Evolutionary conservation across 2,113 vertebrate species (phyloP), one percentile per base, ranked within the genome.

Genomic region (Coturnix japonica): DNA sequence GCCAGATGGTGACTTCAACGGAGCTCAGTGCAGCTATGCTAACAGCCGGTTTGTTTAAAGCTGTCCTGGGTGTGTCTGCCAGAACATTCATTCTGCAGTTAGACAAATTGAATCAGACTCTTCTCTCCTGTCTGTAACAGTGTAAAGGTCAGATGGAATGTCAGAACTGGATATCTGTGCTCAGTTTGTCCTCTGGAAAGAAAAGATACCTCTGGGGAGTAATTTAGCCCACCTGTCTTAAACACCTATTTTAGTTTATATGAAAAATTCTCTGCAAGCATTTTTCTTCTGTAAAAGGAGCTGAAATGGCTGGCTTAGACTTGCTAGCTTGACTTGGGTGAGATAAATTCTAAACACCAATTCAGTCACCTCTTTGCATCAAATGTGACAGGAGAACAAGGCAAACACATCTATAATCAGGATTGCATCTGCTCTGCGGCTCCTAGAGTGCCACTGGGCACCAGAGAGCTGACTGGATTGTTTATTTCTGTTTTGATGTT

Each of bases 401-500:
- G 37, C 47, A 77, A 39, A 35, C 0, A 0, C 73, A 78, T 90
- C 81, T 22, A 7, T 89, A 93, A 69, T 72, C 47, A 53, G 26
- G 30, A 65, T 9, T 8, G 20, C 53, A 53, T 86, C 81, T 1
- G 1, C 76, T 85, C 69, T 37, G 77, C 59, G 46, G 51, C 46
- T 87, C 16, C 0, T 41, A 12, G 2, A 0, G 1, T 83, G n/a
- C 56, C 70, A 43, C 2, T 64, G 75, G 39, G 67, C 53, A 79
- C 75, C 80, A 31, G 41, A 64, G 33, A 31, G 47, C 47, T 0
- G 1, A 14, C 57, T 11, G 4, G 25, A n/a, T 80, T 90, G 49
- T 79, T 90, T 94, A 79, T 85, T 95, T 84, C 83, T 93, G 49
- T 66, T 93, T 84, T 65, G 41, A 74, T 67, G 33, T 84, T 84